Evolutionary conservation across 23 tunicate species (phyloP).

Genomic region (Halocynthia roretzi): DNA sequence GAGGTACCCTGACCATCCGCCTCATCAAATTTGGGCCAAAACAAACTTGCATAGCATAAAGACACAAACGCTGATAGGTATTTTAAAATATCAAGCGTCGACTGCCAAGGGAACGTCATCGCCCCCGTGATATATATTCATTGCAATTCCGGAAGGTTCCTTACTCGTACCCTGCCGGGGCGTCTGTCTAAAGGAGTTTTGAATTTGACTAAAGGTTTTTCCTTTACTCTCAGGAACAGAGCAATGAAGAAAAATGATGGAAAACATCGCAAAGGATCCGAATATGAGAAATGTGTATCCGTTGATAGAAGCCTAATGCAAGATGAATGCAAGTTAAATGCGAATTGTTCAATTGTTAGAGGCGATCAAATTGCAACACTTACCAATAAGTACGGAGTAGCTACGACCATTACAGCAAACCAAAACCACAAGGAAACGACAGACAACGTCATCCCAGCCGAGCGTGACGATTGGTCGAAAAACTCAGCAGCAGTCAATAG

Average conservation of each 20-base stretch:
- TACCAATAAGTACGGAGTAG: constrained; percentile 49
- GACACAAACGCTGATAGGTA: too few relatives aligned
- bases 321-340: background rate
- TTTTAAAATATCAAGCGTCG: too few relatives aligned
- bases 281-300: constrained; percentile 45
- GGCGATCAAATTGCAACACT: background rate
- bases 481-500: constrained; percentile 35
- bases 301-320: constrained; percentile 7
- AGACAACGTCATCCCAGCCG: constrained; percentile 43
- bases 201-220: background rate
- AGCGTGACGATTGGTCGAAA: constrained; percentile 48
- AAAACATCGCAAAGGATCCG: background rate
- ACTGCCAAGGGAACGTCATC: too few relatives aligned
- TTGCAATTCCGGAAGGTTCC: too few relatives aligned
- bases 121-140: too few relatives aligned
- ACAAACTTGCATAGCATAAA: too few relatives aligned
- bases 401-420: constrained; percentile 29
- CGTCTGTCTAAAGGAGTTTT: background rate
- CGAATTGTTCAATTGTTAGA: background rate
- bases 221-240: constrained; percentile 52
- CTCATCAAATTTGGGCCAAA: too few relatives aligned
- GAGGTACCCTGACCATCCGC: too few relatives aligned
- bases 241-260: constrained; percentile 8
- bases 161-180: background rate
- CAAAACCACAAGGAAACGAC: constrained; percentile 29